A percentile compares a stretch with the other conserved stretches of the same genome.
Evolutionary conservation across 1,140 invertebrate genomes (phyloP).

Genomic region (Macrobrachium rosenbergii): DNA sequence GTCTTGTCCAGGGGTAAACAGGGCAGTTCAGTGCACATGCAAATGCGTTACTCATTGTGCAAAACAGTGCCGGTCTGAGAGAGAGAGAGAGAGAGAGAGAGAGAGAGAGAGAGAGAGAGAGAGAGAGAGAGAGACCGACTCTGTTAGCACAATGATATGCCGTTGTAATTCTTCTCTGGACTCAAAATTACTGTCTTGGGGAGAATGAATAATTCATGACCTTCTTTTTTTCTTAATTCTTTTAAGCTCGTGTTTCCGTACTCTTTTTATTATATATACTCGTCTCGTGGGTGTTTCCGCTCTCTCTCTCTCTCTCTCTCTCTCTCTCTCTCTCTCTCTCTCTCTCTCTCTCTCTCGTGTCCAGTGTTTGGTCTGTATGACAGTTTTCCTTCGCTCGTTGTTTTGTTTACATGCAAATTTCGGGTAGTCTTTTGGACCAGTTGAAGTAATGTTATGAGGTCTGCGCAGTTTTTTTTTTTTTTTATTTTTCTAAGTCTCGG

Average conservation of each 20-base stretch:
- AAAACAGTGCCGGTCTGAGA: not conserved
- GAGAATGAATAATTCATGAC: too few relatives aligned
- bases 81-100: constrained; percentile 31
- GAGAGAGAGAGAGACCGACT: constrained; percentile 11
- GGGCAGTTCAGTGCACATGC: too few relatives aligned
- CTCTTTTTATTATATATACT: too few relatives aligned
- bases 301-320: constrained; percentile 10
- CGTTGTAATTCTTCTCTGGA: not conserved
- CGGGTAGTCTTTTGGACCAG: too few relatives aligned
- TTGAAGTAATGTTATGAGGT: too few relatives aligned
- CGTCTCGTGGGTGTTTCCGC: not conserved
- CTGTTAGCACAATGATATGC: not conserved
- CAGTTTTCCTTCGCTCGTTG: not conserved
- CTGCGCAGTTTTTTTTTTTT: too few relatives aligned
- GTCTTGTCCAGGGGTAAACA: too few relatives aligned
- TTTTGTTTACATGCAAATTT: not conserved
- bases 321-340: constrained; percentile 35
- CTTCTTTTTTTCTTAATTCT: not conserved
- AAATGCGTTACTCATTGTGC: too few relatives aligned
- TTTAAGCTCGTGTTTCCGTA: too few relatives aligned
- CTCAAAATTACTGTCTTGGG: too few relatives aligned
- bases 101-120: constrained; percentile 23
- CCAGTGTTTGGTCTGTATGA: not conserved
- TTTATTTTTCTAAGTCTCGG: too few relatives aligned
- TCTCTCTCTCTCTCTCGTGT: not conserved